Base-by-base conservation (phyloP, 2,113 vertebrate genomes). In the Corynorhinus townsendii region DNA sequence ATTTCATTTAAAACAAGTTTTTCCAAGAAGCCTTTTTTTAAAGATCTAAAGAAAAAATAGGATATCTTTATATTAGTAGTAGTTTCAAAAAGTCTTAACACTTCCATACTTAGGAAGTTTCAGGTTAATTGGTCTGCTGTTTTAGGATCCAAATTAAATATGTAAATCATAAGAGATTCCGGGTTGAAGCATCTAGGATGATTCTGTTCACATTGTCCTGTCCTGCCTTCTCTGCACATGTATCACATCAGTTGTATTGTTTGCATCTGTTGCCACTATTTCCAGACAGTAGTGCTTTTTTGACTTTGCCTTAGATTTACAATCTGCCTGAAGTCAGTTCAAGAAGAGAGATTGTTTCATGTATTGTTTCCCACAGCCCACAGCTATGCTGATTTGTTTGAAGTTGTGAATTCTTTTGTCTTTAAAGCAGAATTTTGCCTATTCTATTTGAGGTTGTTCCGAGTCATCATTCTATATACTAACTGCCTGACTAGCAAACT, bases 351-450 rank as follows among this genome's bases (percentile, higher is more conserved):
- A 22, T 35, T 94, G 59, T 88, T 92, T 71, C 56, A 86, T 88
- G n/a, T 94, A 69, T 80, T 95, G 76, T 75, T 93, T 54, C 90
- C 54, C 54, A 83, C 49, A 95, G 33, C 81, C 89, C 86, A 94
- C 92, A 96, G 76, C 83, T 95, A n/a, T 96, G 92, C 66, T 89
- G 49, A 87, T 91, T 88, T 86, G 49, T 96, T 96, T 96, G 94
- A 95, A 94, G 90, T 94, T 92, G 30, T 59, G 80, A 94, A 86
- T 87, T 95, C 87, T 91, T 95, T 96, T 56, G 84, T 86, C 64
- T 94, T 93, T 80, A 87, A 93, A 93, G 90, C 80, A 95, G 52
- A 94, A n/a, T 92, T 91, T 84, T 91, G 89, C 71, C 82, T 94
- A 6, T 94, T 94, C 64, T 97, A 8, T 94, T 95, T 96, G 64